Conservation (phyloP, 1,140 invertebrate genomes). For the Euura saliciscinereae region DNA sequence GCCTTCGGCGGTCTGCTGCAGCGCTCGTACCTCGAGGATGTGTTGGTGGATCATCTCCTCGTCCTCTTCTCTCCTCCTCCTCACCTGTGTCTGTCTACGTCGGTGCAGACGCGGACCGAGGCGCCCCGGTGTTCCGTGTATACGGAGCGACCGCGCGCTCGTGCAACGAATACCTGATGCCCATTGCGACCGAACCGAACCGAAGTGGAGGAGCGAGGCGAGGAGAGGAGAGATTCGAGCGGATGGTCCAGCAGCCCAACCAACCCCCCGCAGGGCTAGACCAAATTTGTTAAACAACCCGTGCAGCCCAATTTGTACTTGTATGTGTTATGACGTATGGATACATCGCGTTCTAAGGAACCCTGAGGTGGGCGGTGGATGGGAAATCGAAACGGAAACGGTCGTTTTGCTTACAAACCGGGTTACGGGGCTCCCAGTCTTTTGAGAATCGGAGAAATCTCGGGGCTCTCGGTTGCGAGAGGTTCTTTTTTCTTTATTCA, state of each 20-base stretch:
- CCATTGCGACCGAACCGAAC: constrained; percentile 30
- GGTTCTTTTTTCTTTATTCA: too few species aligned
- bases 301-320: constrained; percentile 43
- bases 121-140: constrained; percentile 20
- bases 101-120: constrained; percentile 22
- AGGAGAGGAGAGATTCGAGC: constrained; percentile 12
- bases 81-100: constrained; percentile 18
- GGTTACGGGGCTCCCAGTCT: neutral
- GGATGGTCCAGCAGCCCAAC: constrained; percentile 30
- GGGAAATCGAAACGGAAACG: neutral
- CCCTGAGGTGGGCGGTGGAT: constrained; percentile 11
- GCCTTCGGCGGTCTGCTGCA: constrained; percentile 15
- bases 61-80: too few species aligned
- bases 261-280: constrained; percentile 47
- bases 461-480: too few species aligned
- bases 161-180: constrained; percentile 46
- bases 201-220: constrained; percentile 3
- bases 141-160: constrained; percentile 36
- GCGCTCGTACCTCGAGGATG: neutral
- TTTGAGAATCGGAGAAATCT: neutral
- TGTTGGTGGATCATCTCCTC: too few species aligned
- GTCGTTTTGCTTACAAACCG: neutral
- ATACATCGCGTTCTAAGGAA: constrained; percentile 28
- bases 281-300: constrained; percentile 54
- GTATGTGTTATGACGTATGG: constrained; percentile 22